Percentiles rank a stretch among this genome's conserved stretches.
phyloP scores from a whole-genome alignment of 2,888 invertebrate genomes.

The Anarsia innoxiella region DNA sequence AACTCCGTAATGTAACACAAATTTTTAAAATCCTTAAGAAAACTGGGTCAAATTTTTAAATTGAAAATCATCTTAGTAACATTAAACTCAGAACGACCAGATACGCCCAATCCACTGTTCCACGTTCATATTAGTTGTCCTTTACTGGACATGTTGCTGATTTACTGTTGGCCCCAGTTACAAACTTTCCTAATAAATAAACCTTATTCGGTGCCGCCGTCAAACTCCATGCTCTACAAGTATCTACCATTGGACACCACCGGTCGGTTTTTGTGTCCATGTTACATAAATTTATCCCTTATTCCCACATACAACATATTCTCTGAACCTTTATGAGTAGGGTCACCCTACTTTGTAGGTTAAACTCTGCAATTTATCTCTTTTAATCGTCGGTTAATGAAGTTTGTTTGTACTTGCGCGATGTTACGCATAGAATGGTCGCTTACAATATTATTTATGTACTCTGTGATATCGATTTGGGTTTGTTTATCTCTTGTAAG shows the following conservation, averaged over 20 bases:
- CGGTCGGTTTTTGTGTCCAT: constrained; percentile 60
- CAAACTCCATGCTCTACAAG: constrained; percentile 60
- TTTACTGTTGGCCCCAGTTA: constrained; percentile 55
- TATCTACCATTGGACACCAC: constrained; percentile 49
- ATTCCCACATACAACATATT: constrained; percentile 51
- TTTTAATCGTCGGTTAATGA: constrained; percentile 60
- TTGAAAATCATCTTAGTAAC: too few species aligned
- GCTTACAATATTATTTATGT: constrained; percentile 15
- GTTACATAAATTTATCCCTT: constrained; percentile 62
- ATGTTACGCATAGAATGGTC: constrained; percentile 26
- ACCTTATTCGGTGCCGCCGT: constrained; percentile 63
- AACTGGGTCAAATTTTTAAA: too few species aligned
- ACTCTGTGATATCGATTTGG: too few species aligned
- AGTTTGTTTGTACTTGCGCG: constrained; percentile 41
- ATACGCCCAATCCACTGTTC: constrained; percentile 27
- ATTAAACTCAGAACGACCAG: too few species aligned
- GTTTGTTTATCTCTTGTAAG: too few species aligned
- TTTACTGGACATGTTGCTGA: constrained; percentile 53
- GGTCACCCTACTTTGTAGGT: constrained; percentile 47
- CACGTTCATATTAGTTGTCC: constrained; percentile 36
- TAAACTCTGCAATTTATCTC: constrained; percentile 59
- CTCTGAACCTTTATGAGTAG: constrained; percentile 59
- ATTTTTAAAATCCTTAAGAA: too few species aligned
- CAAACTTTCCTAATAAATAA: constrained; percentile 71
- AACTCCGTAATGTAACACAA: too few species aligned